Conservation (phyloP, 2,113 vertebrate species). For the Poecilia latipinna region DNA sequence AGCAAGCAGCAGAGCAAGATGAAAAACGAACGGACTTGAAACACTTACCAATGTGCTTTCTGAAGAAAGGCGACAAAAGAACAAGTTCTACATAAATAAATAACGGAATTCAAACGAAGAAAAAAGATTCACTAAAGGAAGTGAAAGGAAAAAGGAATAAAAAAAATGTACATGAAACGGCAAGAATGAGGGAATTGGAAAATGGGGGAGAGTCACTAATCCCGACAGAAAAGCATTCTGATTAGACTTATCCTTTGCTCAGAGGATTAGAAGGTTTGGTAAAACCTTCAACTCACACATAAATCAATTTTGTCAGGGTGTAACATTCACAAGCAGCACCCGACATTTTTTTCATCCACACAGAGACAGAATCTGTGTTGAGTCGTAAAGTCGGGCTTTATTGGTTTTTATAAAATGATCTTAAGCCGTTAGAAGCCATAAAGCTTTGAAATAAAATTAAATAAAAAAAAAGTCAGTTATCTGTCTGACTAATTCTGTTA, state of each 20-base stretch:
- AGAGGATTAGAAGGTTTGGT: conserved; percentile 72
- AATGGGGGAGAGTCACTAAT: conserved; percentile 60
- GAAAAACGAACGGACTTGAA: not conserved
- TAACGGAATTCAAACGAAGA: not conserved
- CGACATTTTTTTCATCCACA: not conserved
- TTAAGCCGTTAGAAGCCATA: not conserved
- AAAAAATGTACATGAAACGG: conserved; percentile 26
- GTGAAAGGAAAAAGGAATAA: conserved; percentile 4
- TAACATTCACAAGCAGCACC: conserved; percentile 42
- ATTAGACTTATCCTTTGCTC: conserved; percentile 71
- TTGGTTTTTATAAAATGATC: conserved; percentile 7
- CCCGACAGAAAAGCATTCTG: conserved; percentile 63
- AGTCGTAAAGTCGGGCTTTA: conserved; percentile 32
- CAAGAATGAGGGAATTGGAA: conserved; percentile 24
- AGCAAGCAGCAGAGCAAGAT: not conserved
- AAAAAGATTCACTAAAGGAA: not conserved
- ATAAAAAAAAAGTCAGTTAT: too few relatives aligned
- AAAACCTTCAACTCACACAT: conserved; percentile 68
- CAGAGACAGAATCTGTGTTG: conserved; percentile 22
- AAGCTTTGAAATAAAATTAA: too few relatives aligned
- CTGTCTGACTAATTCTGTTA: too few relatives aligned
- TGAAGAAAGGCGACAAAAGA: not conserved
- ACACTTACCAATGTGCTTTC: not conserved
- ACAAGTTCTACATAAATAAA: not conserved
- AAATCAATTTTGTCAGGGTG: conserved; percentile 72